Conservation (phyloP, 2,888 invertebrate genomes). For the Taphrorychus bicolor region DNA sequence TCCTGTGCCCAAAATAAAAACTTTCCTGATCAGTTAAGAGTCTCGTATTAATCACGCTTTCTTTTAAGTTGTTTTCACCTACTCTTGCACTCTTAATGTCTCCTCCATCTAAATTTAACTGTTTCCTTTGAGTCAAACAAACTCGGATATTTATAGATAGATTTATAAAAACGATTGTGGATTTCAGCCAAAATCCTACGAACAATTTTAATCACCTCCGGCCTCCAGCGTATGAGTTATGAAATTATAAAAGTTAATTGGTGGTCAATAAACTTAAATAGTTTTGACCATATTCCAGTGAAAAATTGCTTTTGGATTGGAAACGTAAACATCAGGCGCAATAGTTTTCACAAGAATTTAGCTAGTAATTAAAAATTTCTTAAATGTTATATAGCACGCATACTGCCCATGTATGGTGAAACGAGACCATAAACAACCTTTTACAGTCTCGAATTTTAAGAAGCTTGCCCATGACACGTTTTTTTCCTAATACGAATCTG, state of each 20-base stretch:
- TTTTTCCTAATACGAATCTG: constrained; percentile 12
- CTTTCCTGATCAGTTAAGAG: background rate
- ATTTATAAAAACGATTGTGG: constrained; percentile 27
- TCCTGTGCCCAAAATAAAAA: background rate
- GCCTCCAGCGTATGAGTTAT: constrained; percentile 8
- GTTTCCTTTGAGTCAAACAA: constrained; percentile 24
- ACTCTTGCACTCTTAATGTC: constrained; percentile 22
- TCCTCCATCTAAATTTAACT: constrained; percentile 23
- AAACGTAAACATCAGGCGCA: no score
- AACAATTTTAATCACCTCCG: constrained; percentile 17
- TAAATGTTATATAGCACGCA: background rate
- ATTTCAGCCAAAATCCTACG: constrained; percentile 26
- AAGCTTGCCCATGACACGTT: constrained; percentile 22
- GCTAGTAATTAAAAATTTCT: background rate
- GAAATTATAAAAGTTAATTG: constrained; percentile 5
- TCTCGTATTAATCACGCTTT: no score
- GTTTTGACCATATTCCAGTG: no score
- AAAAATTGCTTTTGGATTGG: no score
- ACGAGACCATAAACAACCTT: constrained; percentile 12
- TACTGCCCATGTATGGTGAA: constrained; percentile 15
- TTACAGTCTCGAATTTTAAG: constrained; percentile 23
- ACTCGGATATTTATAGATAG: constrained; percentile 22
- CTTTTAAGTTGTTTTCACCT: constrained; percentile 6
- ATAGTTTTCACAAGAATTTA: no score
- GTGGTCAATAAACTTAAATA: constrained; percentile 19